Percentiles rank a stretch among this genome's conserved stretches.
Conservation (phyloP, 2,888 invertebrate genomes). For the Cryptocephalus primarius region DNA sequence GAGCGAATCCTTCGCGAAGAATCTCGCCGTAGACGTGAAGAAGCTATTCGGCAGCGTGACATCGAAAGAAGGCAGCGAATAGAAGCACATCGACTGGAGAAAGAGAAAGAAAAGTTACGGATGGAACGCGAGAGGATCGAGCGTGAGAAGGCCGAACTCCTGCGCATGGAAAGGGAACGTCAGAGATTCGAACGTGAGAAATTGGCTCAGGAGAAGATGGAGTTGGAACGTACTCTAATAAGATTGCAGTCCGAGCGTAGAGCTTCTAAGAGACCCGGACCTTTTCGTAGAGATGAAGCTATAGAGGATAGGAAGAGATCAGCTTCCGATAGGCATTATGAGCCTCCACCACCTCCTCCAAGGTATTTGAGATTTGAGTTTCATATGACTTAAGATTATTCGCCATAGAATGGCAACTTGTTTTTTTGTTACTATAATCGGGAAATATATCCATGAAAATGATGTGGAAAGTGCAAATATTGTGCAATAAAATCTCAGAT, state of each 20-base stretch:
- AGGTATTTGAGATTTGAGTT: conserved; percentile 20
- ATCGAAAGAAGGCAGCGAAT: conserved; percentile 68
- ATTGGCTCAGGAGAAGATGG: conserved; percentile 62
- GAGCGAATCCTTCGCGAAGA: conserved; percentile 70
- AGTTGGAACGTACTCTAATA: conserved; percentile 70
- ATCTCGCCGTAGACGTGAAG: conserved; percentile 68
- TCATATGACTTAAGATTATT: no score
- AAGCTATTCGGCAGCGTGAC: conserved; percentile 61
- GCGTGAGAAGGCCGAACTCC: conserved; percentile 73
- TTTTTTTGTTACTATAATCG: no score
- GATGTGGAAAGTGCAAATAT: no score
- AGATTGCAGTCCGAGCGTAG: conserved; percentile 48
- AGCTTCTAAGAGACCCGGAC: conserved; percentile 43
- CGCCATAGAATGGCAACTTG: no score
- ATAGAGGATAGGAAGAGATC: conserved; percentile 14
- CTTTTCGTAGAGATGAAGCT: conserved; percentile 24
- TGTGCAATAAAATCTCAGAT: no score
- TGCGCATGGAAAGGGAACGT: conserved; percentile 74
- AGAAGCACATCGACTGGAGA: conserved; percentile 70
- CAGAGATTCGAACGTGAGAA: conserved; percentile 53
- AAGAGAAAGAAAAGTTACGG: conserved; percentile 70
- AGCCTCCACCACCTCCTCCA: conserved; percentile 44
- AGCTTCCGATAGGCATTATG: conserved; percentile 32
- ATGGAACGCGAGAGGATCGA: conserved; percentile 81
- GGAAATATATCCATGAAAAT: no score